Evolutionary conservation across 2,797 vertebrate genomes (phyloP).

Genomic region (Meda fulgida): DNA sequence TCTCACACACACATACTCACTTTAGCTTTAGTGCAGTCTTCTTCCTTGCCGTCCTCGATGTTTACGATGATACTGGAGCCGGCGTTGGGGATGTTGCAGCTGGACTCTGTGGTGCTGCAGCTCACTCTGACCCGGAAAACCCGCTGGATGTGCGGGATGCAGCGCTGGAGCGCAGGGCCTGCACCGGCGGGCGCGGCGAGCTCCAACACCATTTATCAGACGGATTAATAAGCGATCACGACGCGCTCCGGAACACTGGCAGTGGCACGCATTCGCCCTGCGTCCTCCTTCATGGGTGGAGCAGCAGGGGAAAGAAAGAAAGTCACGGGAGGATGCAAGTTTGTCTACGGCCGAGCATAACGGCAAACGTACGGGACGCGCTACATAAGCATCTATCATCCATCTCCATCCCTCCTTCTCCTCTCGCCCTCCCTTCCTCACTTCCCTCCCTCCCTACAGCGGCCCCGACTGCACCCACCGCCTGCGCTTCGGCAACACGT

Average conservation of each 20-base stretch:
- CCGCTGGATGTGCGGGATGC: conserved; percentile 66
- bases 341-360: conserved; percentile 51
- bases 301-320: conserved; percentile 23
- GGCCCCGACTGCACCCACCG: conserved; percentile 65
- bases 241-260: conserved; percentile 42
- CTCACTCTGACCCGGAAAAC: conserved; percentile 67
- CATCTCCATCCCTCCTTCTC: conserved; percentile 49
- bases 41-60: conserved; percentile 72
- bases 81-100: conserved; percentile 78
- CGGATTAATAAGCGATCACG: conserved; percentile 58
- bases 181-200: conserved; percentile 66
- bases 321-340: conserved; percentile 45
- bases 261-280: conserved; percentile 35
- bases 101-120: conserved; percentile 66
- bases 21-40: conserved; percentile 80
- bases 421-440: conserved; percentile 37
- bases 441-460: conserved; percentile 62
- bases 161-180: conserved; percentile 68
- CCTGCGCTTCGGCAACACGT: conserved; percentile 66
- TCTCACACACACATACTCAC: conserved; percentile 62
- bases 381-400: conserved; percentile 53
- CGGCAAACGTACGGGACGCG: conserved; percentile 51
- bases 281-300: conserved; percentile 48
- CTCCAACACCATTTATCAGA: conserved; percentile 69
- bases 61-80: conserved; percentile 59